Base-by-base conservation (phyloP, 2,113 vertebrate species). In the Channa argus region DNA sequence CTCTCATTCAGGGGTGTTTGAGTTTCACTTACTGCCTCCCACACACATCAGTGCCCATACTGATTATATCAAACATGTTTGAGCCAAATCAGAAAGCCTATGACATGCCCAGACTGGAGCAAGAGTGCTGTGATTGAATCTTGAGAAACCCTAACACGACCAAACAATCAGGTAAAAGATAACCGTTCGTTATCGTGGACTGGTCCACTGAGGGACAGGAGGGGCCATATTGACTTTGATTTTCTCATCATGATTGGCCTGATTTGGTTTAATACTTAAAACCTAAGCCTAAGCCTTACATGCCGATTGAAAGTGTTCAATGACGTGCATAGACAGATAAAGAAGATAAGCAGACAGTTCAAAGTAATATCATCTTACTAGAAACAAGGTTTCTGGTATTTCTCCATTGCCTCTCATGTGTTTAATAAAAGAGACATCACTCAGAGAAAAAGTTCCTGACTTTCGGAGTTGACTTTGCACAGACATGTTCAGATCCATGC, bases 61-160 rank as follows among this genome's bases (percentile, higher is more conserved):
- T 38, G 72, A 77, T 77, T 75, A 69, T 44, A 60, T 71, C 64
- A 81, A 84, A 80, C 80, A 33, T 62, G 83, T 86, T 59, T 50
- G 77, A 74, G 50, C 76, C 71, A 15, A 75, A 77, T 77, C 63
- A 41, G 36, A 68, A 50, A 65, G 59, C 69, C 59, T 52, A 2
- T 33, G 77, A 58, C 82, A 3, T 72, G 86, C 65, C 82, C 62
- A 39, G 68, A 81, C 86, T 72, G 62, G 84, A 86, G 64, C 65
- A 15, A 44, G 63, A 38, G 37, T 59, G 43, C 52, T 41, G 34
- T 33, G 59, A 72, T n/a, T 46, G 62, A 80, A 49, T 74, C 71
- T 51, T 49, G 10, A 52, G 53, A 61, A 71, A 58, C 43, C 44
- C 34, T 15, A 49, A 47, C 47, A 14, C 41, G 45, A 38, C 49